Percentiles rank a stretch among this genome's conserved stretches.
These are phyloP conservation scores for Cheilosia vernalis DNA, from an alignment of 2,888 invertebrate species.

Conservation along the genomic window DNA sequence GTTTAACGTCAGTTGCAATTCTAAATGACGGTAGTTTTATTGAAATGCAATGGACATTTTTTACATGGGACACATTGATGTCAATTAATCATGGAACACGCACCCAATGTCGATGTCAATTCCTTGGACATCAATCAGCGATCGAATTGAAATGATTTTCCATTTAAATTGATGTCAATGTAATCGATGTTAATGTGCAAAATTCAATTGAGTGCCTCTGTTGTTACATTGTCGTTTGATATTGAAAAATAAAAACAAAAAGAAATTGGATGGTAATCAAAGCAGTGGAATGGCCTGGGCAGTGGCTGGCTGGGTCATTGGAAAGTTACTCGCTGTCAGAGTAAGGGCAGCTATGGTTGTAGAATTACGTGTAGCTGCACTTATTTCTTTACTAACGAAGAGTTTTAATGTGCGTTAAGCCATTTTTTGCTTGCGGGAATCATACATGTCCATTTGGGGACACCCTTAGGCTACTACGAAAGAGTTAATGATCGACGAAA, in stretches of 20 bases:
- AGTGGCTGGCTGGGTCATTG: too few species aligned
- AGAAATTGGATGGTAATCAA: not conserved
- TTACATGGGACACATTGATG: constrained; percentile 1
- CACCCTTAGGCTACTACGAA: too few species aligned
- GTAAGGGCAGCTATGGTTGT: too few species aligned
- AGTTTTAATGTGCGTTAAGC: too few species aligned
- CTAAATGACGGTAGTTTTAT: constrained; percentile 23
- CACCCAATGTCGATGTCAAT: constrained; percentile 44
- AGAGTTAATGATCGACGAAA: too few species aligned
- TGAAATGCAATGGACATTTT: constrained; percentile 16
- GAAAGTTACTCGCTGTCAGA: too few species aligned
- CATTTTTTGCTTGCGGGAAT: too few species aligned
- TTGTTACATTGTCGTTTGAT: not conserved
- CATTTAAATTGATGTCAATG: constrained; percentile 41
- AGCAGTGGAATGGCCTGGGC: too few species aligned
- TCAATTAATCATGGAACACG: constrained; percentile 39
- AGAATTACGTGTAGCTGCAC: too few species aligned
- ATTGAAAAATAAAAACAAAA: not conserved
- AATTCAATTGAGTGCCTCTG: constrained; percentile 1
- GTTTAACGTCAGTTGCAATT: constrained; percentile 4
- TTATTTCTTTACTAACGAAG: too few species aligned
- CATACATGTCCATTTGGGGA: too few species aligned
- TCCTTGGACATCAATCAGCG: constrained; percentile 52
- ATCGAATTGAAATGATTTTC: constrained; percentile 40
- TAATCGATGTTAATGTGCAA: constrained; percentile 30